These are phyloP conservation scores for Drosophila subpulchrella DNA, from an alignment of 1,140 invertebrate species.

Conservation along the genomic window DNA sequence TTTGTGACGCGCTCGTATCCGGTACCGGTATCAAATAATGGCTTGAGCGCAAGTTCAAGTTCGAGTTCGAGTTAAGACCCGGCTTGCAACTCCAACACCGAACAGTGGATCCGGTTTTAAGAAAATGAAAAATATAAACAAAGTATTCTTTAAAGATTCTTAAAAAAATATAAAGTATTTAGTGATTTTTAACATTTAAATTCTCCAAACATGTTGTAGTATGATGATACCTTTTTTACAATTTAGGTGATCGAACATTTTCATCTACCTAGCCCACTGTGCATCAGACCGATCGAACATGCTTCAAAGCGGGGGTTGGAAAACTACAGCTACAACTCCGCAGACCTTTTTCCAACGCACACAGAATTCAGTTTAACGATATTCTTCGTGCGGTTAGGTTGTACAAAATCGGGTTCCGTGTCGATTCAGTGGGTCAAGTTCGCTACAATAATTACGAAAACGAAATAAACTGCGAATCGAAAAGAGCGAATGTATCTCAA, in stretches of 20 bases:
- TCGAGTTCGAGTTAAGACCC: conserved; percentile 16
- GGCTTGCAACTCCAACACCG: conserved; percentile 18
- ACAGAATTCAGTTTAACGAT: conserved; percentile 57
- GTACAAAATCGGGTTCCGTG: conserved; percentile 51
- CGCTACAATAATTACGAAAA: conserved; percentile 44
- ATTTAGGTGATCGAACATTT: not conserved
- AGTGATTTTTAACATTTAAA: not conserved
- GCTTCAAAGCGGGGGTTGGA: conserved; percentile 22
- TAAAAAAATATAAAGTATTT: too few species aligned
- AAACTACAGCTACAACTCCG: conserved; percentile 7
- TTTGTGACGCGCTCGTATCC: conserved; percentile 76
- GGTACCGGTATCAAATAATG: conserved; percentile 75
- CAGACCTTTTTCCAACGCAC: conserved; percentile 22
- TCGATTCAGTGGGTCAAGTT: conserved; percentile 37
- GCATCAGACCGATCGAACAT: conserved; percentile 11
- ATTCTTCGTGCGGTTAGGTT: conserved; percentile 64
- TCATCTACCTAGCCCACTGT: not conserved
- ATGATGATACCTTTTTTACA: not conserved
- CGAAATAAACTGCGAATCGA: conserved; percentile 24
- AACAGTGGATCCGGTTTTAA: not conserved
- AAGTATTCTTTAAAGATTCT: too few species aligned
- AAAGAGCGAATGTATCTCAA: conserved; percentile 27
- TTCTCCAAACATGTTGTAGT: not conserved
- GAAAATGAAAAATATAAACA: too few species aligned
- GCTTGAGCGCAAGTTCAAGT: conserved; percentile 49